Evolutionary conservation across 2,888 invertebrate species (phyloP), one percentile per base, ranked within the genome.

Genomic region (Dasysyrphus tricinctus): DNA sequence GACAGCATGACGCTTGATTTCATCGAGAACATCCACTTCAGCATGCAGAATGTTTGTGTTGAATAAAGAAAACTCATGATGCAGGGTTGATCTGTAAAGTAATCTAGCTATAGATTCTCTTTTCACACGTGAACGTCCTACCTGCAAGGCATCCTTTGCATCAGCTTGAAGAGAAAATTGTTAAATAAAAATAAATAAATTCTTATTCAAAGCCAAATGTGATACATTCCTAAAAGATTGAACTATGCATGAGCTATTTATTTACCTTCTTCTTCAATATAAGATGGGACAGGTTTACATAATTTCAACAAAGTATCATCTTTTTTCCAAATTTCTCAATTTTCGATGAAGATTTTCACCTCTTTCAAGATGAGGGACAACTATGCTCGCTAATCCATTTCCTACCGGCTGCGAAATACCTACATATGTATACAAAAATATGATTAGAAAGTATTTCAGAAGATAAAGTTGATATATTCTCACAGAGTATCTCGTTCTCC

Each of bases 261-360:
- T 16, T 42, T 65, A 57, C 77, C 77, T 67, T 86, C 86, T 42
- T 86, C 86, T 19, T 86, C 86, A 24, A 79, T 32, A 19, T 82
- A 94, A 80, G 95, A 89, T 92, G 94, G 90, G 93, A 94, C 88
- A 89, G 94, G 91, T 70, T 92, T 92, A 91, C 97, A 97, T 90
- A 97, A 93, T 93, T 97, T 97, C 89, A 97, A 95, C 87, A 98
- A 93, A 81, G 96, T 95, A 51, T 96, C 95, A 91, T 97, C 97
- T 90, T 98, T 96, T 90, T 96, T 95, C 97, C 98, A 98, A 29
- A 98, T n/a, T 95, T 72, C 98, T 94, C 49, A 99, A 93, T 14
- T 96, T 97, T 91, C 98, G 98, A 93, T 99, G 98, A 90, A 97
- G 95, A 0, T 97, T 97, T 91, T 98, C 98, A 0, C 97, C 98